These are phyloP conservation scores for Microtus ochrogaster DNA, from an alignment of 2,113 vertebrate genomes.

Conservation along the genomic window DNA sequence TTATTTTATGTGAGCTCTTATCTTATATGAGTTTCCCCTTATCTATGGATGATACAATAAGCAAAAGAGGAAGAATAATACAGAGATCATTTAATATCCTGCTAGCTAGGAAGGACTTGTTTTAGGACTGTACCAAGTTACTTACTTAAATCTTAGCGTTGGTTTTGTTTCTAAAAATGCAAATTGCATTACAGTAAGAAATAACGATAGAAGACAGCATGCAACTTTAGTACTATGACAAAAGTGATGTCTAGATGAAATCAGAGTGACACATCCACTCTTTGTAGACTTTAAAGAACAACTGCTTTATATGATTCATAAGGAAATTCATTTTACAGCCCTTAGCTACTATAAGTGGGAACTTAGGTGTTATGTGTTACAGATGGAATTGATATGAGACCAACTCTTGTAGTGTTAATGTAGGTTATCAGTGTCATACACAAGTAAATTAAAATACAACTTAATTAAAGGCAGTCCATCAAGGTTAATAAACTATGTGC, in stretches of 20 bases:
- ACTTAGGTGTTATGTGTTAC: neutral
- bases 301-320: neutral
- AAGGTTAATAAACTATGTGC: too few relatives aligned
- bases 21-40: neutral
- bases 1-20: neutral
- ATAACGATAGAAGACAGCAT: neutral
- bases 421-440: neutral
- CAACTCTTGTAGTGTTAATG: neutral
- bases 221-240: neutral
- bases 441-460: neutral
- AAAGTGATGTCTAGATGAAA: neutral
- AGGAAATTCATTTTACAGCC: too few relatives aligned
- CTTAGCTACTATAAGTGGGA: neutral
- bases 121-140: neutral
- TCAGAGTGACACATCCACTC: too few relatives aligned
- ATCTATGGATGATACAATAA: neutral
- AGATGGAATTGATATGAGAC: neutral
- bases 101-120: neutral
- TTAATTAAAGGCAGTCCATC: neutral
- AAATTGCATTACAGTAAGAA: neutral
- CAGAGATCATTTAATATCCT: neutral
- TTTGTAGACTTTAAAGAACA: neutral
- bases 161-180: neutral
- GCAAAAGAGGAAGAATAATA: neutral
- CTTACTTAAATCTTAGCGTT: neutral